Evolutionary conservation across 2,888 invertebrate species (phyloP), one percentile per base, ranked within the genome.

Genomic region (Polymixis lichenea): DNA sequence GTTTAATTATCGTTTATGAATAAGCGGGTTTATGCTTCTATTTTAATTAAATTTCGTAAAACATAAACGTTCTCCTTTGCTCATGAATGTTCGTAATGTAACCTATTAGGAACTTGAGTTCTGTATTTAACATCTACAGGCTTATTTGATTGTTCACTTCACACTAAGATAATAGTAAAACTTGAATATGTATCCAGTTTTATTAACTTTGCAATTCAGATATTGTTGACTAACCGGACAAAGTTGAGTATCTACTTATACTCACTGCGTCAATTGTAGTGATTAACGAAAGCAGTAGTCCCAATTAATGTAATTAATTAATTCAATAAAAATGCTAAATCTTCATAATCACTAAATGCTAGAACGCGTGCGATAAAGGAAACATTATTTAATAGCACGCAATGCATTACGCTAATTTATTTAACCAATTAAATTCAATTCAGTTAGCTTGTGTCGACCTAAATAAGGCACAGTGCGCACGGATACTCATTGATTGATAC

Each of bases 391-490:
- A 79, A 77, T 73, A 65, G 55, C 75, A 85, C 75, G 72, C 75
- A 78, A 55, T n/a, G 69, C 55, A 82, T 80, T 80, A 87, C 62
- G 67, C 56, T 86, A 78, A 88, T 86, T 79, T 82, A 79, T 75
- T 73, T 46, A 68, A 78, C 71, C 86, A 88, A 89, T 90, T 88
- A 87, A 86, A 87, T 86, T 72, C 82, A 88, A 86, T 90, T 88
- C 77, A 85, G 84, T 76, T 86, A 87, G 86, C 77, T 82, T 74
- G 68, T 80, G 87, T 72, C 85, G 86, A 86, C 88, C 87, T 81
- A 84, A 81, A 88, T 88, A 86, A 72, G 75, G 75, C 61, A 49
- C 62, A 77, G 66, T 82, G 73, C 75, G 67, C 78, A 86, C 72
- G 86, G 75, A 71, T 83, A 79, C 69, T 81, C 75, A 82, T 83